Evolutionary conservation across 2,797 vertebrate genomes (phyloP), one percentile per base, ranked within the genome.

Genomic region (Sphaeramia orbicularis): DNA sequence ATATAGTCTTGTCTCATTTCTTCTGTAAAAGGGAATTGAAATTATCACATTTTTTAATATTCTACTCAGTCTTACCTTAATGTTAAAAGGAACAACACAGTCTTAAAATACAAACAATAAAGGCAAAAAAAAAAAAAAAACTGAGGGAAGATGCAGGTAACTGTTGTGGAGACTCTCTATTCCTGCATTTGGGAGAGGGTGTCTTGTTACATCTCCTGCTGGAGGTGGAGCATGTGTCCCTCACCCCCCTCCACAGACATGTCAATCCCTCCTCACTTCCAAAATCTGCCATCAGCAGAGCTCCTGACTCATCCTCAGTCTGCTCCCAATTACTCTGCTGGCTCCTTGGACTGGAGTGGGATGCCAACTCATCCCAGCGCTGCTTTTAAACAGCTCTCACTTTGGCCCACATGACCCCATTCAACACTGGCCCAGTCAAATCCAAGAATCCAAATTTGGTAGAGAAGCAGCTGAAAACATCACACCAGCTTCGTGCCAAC

Each of bases 301-400:
- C 62, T 84, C 76, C 83, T 85, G 83, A 90, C 84, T 91, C 91
- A 86, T 89, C 80, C 74, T 37, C 14, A 54, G 84, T 87, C 89
- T 93, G 93, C 86, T 91, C 84, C 81, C 86, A 92, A 92, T 94
- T 91, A 91, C 78, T 55, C 77, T 2, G 41, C 81, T 91, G 89
- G 88, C 89, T 90, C 78, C 68, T 10, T 16, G 50, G 70, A 49
- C 36, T 51, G 16, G 45, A 18, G 59, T 43, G 53, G 44, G 40
- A 38, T 63, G 86, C 85, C 90, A 90, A 69, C 77, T 77, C 56
- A 64, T 88, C 76, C 65, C 72, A 37, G 41, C 43, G 56, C 56
- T 37, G 30, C 57, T 73, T 76, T 83, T 65, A 64, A 75, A 79
- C 77, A 67, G 42, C 78, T 69, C 65, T 69, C 62, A 45, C 60